Base-by-base conservation (phyloP, 2,888 invertebrate genomes). In the Drosophila cognata region DNA sequence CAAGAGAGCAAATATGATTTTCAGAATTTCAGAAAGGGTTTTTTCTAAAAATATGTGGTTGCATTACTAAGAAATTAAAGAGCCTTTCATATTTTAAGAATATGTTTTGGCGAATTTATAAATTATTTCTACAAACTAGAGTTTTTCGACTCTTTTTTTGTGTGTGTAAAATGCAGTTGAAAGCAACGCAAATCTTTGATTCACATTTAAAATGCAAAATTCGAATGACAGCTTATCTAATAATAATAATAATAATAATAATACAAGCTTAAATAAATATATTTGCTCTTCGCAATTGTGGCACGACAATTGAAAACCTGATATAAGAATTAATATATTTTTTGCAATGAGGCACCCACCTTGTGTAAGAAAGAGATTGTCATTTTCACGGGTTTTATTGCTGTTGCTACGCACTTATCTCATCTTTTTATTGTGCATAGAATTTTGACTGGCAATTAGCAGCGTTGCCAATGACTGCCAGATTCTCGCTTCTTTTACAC, bases 401-500 rank as follows among this genome's bases (percentile, higher is more conserved):
- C 61, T 81, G 86, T 86, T 86, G 71, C 84, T 74, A 84, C 81
- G 87, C 71, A 85, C 79, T 85, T 85, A 89, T 84, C 89, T 88
- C 85, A 81, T 75, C 87, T 82, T 89, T 83, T 79, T 76, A 79
- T 81, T 71, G 73, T 73, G 77, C 75, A 75, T 74, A 75, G 86
- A 75, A 86, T 84, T 85, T 84, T 89, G 87, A 79, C 89, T 86
- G 87, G 87, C 85, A 85, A 85, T 89, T 85, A 89, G 89, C 84
- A 84, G 87, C 74, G 87, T 77, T 88, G 82, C 89, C 85, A 85
- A 85, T 86, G 88, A 73, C 87, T 71, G 43, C 74, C 53, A 75
- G 65, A 70, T 73, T 76, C 61, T 67, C 58, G 55, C 71, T 71
- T 41, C 46, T 61, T 41, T 33, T 52, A 46, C 56, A 53, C 31